Percentiles rank a stretch among this genome's conserved stretches.
These are phyloP conservation scores for Chrysemys picta DNA, from an alignment of 2,113 vertebrate species.

Conservation along the genomic window DNA sequence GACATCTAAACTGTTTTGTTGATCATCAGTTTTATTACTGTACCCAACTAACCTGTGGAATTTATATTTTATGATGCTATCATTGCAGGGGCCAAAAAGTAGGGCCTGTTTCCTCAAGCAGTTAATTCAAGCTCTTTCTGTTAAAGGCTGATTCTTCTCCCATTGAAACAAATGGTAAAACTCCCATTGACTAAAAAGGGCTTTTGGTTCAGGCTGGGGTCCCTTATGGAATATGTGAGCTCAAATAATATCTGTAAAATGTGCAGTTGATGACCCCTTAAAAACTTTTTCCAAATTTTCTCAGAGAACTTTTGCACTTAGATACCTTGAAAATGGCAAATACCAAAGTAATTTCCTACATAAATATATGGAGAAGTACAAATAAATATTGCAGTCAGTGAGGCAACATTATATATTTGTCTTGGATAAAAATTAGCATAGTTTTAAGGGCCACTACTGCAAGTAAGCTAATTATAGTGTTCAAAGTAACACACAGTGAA, in stretches of 20 bases:
- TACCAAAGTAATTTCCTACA: neutral
- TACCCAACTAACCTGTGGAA: neutral
- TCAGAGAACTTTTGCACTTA: neutral
- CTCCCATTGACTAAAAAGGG: neutral
- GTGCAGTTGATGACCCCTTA: neutral
- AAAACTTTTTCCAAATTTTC: neutral
- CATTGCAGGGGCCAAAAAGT: neutral
- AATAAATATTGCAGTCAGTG: neutral
- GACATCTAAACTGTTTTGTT: neutral
- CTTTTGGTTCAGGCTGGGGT: neutral
- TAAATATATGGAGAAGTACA: neutral
- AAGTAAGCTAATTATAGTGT: neutral
- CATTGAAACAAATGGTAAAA: neutral
- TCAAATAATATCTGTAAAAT: neutral
- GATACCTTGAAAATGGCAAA: neutral
- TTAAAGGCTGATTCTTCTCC: neutral
- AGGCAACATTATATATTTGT: neutral
- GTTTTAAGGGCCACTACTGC: neutral
- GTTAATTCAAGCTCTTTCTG: neutral
- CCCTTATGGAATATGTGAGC: accelerated
- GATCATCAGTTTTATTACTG: neutral
- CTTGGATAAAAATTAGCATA: neutral
- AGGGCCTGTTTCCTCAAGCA: neutral
- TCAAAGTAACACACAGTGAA: conserved; percentile 1
- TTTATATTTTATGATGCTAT: neutral